These are phyloP conservation scores for Pachycephus smyrnensis DNA, from an alignment of 2,888 invertebrate genomes.

Conservation along the genomic window DNA sequence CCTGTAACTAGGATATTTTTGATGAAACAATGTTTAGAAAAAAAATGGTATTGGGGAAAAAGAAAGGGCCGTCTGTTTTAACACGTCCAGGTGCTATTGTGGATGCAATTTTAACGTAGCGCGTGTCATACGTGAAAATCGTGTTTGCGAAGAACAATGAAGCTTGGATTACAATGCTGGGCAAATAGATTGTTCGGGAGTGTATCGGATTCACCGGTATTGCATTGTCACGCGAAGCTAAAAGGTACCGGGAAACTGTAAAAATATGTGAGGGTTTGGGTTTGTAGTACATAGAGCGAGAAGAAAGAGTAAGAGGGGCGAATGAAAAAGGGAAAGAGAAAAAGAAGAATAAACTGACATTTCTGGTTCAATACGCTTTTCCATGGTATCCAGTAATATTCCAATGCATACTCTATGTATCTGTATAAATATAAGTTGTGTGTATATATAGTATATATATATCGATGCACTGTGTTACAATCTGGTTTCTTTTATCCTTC, in stretches of 20 bases:
- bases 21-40: neutral
- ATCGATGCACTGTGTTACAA: neutral
- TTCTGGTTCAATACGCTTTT: neutral
- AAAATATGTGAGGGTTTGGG: neutral
- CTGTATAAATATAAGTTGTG: neutral
- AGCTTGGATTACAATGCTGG: slow-evolving; percentile 57
- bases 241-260: neutral
- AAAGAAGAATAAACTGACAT: neutral
- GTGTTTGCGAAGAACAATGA: slow-evolving; percentile 58
- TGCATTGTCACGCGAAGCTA: slow-evolving; percentile 36
- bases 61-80: neutral
- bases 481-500: neutral
- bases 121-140: slow-evolving; percentile 39
- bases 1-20: neutral
- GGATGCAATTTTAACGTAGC: neutral
- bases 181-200: slow-evolving; percentile 56
- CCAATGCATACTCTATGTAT: neutral
- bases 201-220: slow-evolving; percentile 48
- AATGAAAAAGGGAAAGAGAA: neutral
- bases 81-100: neutral
- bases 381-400: neutral
- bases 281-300: neutral
- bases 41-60: neutral
- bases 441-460: no score
- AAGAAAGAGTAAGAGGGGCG: neutral